These are phyloP conservation scores for Palythoa grandis DNA, from an alignment of 92 coral and sea anemone genomes.

Conservation along the genomic window DNA sequence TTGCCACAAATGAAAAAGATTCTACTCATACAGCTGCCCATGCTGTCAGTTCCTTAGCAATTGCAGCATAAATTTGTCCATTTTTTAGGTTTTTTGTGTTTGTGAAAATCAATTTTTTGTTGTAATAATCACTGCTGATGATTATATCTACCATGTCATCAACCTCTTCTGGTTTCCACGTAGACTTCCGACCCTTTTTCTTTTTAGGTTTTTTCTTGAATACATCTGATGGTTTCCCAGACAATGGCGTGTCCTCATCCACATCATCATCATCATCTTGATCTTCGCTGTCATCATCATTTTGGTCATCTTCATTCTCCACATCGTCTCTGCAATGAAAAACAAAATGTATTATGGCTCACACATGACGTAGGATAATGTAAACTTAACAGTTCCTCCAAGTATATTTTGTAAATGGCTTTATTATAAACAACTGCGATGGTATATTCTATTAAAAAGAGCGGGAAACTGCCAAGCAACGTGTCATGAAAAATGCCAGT, in stretches of 20 bases:
- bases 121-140: not conserved
- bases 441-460: constrained; percentile 14
- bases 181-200: constrained; percentile 30
- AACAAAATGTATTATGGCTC: constrained; percentile 6
- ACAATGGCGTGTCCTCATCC: not conserved
- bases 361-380: not conserved
- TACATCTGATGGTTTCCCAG: constrained; percentile 3
- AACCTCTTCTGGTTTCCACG: constrained; percentile 5
- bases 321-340: constrained; percentile 16
- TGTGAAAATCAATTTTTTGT: constrained; percentile 7
- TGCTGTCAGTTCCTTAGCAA: constrained; percentile 9
- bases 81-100: constrained; percentile 31
- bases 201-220: constrained; percentile 23
- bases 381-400: constrained; percentile 25
- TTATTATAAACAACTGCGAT: constrained; percentile 11
- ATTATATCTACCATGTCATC: constrained; percentile 17
- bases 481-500: not conserved
- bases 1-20: not conserved
- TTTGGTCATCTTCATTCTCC: constrained; percentile 21
- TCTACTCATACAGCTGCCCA: constrained; percentile 10
- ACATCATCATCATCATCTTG: not conserved
- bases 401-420: constrained; percentile 7
- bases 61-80: constrained; percentile 10
- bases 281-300: not conserved
- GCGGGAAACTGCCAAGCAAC: constrained; percentile 33